Evolutionary conservation across 2,888 invertebrate species (phyloP).

Genomic region (Amiota minor): DNA sequence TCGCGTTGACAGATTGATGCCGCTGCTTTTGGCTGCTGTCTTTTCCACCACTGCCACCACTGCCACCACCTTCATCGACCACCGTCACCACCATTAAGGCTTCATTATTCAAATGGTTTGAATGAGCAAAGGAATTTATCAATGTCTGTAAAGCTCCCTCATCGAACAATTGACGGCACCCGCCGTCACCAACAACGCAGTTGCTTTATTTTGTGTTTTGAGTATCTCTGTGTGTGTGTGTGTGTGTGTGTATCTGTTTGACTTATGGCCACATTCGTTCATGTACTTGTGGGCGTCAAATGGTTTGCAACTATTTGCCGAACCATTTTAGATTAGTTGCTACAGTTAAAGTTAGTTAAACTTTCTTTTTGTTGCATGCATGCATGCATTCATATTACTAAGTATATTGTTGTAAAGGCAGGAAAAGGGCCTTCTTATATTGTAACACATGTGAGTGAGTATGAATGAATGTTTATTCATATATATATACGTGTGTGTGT

Average conservation of each 20-base stretch:
- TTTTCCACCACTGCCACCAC: background rate
- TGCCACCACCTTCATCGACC: background rate
- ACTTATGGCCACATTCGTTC: slow-evolving; percentile 37
- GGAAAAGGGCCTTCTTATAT: background rate
- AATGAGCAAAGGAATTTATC: slow-evolving; percentile 60
- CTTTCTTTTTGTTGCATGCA: slow-evolving; percentile 20
- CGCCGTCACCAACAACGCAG: background rate
- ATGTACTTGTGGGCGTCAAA: slow-evolving; percentile 63
- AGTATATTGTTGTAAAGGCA: background rate
- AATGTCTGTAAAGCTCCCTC: slow-evolving; percentile 46
- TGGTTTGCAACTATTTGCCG: slow-evolving; percentile 59
- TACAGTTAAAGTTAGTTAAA: slow-evolving; percentile 8
- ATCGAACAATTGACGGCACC: background rate
- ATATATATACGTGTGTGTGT: background rate
- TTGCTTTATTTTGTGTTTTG: background rate
- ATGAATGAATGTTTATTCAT: background rate
- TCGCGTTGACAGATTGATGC: slow-evolving; percentile 52
- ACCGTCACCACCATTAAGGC: slow-evolving; percentile 50
- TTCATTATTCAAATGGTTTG: slow-evolving; percentile 63
- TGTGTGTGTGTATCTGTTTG: background rate
- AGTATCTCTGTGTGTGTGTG: background rate
- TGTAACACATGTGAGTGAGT: background rate
- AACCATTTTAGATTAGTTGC: slow-evolving; percentile 56
- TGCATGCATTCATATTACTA: no score
- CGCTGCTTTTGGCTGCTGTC: slow-evolving; percentile 25